Base-by-base conservation (phyloP, 1,140 invertebrate species). In the Papilio polyxenes region DNA sequence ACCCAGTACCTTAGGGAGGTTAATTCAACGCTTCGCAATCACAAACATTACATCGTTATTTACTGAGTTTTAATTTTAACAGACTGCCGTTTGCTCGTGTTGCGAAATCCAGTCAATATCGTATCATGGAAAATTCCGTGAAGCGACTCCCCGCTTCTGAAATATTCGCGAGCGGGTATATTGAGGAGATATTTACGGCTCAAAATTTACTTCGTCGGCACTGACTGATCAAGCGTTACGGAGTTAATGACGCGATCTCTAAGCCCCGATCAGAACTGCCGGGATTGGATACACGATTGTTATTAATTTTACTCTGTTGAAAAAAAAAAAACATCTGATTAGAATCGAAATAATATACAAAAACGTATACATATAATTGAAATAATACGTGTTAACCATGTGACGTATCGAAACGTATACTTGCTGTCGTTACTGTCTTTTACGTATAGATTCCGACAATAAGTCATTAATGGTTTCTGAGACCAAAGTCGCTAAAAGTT, bases 131-230 rank as follows among this genome's bases (percentile, higher is more conserved):
- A 65, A 69, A 53, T 80, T 79, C 49, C 79, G 62, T 75, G 76
- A 81, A 77, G 65, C 65, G 65, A 72, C n/a, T 40, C 65, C 13
- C 31, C 65, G 65, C 13, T 69, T 37, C 62, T 72, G 65, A 72
- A 72, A 72, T 72, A 72, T 72, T 72, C 13, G 65, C 31, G 65
- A 72, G 65, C 65, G 51, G 75, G 83, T 85, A 75, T 83, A 85
- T 83, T 83, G 82, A 62, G 56, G 44, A 79, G 82, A 85, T 85
- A 86, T 87, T 87, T 87, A 86, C 83, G 81, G 80, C 23, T 62
- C 10, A 59, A 87, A 82, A 84, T 87, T 82, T 77, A 84, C 84
- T 78, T 75, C 81, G 77, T 83, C 62, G 83, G 75, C 84, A 82
- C 83, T 82, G 82, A 82, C 83, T 82, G 82, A 82, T 79, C 78